Evolutionary conservation across 1,140 invertebrate species (phyloP).

Genomic region (Aphis craccivora): DNA sequence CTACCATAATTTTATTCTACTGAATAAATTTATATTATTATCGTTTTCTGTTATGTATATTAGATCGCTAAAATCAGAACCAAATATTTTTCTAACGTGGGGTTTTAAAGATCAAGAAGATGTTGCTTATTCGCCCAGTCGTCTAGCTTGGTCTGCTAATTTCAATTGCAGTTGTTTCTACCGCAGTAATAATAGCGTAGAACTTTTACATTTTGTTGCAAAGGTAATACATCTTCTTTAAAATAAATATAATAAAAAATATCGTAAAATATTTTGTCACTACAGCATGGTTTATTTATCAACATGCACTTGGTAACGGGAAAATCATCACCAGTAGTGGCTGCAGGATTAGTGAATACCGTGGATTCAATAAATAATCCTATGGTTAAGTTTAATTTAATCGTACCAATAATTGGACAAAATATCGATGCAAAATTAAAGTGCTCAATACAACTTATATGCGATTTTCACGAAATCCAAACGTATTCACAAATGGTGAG

Average conservation of each 20-base stretch:
- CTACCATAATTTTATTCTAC: neutral
- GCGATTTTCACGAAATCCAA: constrained; percentile 35
- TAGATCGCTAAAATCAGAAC: constrained; percentile 19
- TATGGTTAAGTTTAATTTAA: constrained; percentile 43
- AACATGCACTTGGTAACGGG: constrained; percentile 39
- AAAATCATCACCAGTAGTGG: constrained; percentile 14
- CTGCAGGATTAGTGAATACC: constrained; percentile 42
- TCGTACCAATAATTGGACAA: constrained; percentile 37
- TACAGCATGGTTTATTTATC: constrained; percentile 50
- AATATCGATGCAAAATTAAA: constrained; percentile 53
- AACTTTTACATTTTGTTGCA: constrained; percentile 53
- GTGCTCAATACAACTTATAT: constrained; percentile 47
- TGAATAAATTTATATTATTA: neutral
- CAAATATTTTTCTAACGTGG: constrained; percentile 48
- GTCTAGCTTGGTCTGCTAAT: constrained; percentile 33
- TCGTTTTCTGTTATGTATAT: too few species aligned
- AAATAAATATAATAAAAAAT: neutral
- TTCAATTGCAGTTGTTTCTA: constrained; percentile 53
- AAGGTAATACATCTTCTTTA: neutral
- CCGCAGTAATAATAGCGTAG: constrained; percentile 29
- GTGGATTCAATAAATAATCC: constrained; percentile 52
- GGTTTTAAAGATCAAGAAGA: constrained; percentile 56
- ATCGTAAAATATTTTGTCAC: neutral
- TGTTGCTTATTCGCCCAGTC: constrained; percentile 42
- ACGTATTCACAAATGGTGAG: constrained; percentile 28